These are phyloP conservation scores for Yponomeuta sedellus DNA, from an alignment of 2,888 invertebrate species.

Conservation along the genomic window DNA sequence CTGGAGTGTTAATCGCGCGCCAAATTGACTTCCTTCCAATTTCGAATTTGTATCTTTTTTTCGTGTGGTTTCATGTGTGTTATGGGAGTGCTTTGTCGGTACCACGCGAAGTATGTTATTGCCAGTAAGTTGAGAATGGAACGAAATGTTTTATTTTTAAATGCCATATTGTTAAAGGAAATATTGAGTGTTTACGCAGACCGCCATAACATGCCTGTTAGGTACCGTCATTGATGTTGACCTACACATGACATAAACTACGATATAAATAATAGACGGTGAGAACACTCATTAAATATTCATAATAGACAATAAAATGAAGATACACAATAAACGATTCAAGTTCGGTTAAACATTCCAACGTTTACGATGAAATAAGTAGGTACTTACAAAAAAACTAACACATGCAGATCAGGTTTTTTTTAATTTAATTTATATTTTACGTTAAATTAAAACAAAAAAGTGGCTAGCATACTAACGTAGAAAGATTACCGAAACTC, in stretches of 20 bases:
- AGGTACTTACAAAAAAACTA: not conserved
- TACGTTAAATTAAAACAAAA: not conserved
- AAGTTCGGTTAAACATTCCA: not conserved
- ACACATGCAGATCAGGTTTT: not conserved
- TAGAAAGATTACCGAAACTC: too few species aligned
- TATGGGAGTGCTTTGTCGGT: conserved; percentile 67
- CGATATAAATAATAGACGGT: not conserved
- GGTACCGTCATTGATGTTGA: not conserved
- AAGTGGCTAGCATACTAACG: too few species aligned
- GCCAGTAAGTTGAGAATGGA: conserved; percentile 46
- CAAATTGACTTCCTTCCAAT: not conserved
- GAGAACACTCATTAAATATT: not conserved
- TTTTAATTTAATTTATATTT: not conserved
- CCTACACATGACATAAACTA: not conserved
- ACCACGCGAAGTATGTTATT: conserved; percentile 65
- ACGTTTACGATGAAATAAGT: not conserved
- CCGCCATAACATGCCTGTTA: not conserved
- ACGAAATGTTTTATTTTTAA: not conserved
- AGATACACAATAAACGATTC: not conserved
- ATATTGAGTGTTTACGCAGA: not conserved
- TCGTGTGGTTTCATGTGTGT: conserved; percentile 49
- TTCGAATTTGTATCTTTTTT: not conserved
- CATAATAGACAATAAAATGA: not conserved
- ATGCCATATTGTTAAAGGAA: not conserved
- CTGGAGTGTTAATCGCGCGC: not conserved